These are phyloP conservation scores for Thryonomys swinderianus DNA, from an alignment of 2,113 vertebrate genomes.

Conservation along the genomic window DNA sequence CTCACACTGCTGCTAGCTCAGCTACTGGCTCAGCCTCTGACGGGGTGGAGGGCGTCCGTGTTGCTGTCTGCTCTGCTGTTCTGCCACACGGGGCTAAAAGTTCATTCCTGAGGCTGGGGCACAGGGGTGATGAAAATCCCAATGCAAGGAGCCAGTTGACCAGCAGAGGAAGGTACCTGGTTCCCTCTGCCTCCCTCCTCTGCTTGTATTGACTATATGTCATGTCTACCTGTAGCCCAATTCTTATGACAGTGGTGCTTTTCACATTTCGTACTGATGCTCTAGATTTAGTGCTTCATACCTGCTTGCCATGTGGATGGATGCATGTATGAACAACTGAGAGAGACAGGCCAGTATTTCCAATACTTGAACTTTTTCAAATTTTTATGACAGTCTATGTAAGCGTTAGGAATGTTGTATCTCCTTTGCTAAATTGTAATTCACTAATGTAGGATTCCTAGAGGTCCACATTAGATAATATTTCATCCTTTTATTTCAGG, in stretches of 20 bases:
- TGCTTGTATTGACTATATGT: background rate
- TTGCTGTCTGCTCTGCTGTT: background rate
- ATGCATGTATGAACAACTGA: background rate
- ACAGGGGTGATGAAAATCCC: constrained; percentile 54
- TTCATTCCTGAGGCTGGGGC: background rate
- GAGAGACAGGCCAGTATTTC: background rate
- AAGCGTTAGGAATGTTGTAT: background rate
- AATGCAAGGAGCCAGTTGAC: constrained; percentile 44
- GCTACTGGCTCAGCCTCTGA: background rate
- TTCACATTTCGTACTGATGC: background rate
- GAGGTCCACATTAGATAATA: background rate
- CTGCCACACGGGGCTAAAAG: background rate
- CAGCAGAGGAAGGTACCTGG: background rate
- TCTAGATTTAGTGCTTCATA: background rate
- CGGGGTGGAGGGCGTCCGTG: no score
- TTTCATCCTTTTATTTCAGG: background rate
- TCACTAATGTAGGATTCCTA: background rate
- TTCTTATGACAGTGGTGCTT: background rate
- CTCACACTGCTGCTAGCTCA: background rate
- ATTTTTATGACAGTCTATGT: background rate
- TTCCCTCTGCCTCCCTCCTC: background rate
- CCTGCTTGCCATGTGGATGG: background rate
- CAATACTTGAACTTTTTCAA: constrained; percentile 6
- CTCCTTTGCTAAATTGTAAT: background rate
- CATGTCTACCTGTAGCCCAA: background rate